A percentile compares a stretch with the other conserved stretches of the same genome.
phyloP scores from a whole-genome alignment of 64 coral and sea anemone genomes.

The Montipora capricornis region DNA sequence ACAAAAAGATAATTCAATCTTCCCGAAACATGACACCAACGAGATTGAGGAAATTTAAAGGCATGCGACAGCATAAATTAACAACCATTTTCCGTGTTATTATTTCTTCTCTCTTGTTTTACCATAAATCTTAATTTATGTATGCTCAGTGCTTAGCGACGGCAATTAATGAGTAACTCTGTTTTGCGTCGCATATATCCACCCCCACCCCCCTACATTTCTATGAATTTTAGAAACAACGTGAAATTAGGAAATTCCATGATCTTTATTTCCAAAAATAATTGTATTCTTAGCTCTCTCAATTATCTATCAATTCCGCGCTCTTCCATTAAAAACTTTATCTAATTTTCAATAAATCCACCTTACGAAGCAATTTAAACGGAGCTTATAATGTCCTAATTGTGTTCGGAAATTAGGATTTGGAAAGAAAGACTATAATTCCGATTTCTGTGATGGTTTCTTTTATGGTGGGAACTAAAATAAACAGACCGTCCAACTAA shows the following conservation, averaged over 20 bases:
- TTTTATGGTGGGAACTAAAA: background rate
- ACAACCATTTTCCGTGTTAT: background rate
- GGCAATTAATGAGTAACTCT: background rate
- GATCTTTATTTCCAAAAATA: background rate
- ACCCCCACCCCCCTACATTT: background rate
- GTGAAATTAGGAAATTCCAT: background rate
- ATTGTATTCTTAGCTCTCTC: background rate
- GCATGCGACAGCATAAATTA: background rate
- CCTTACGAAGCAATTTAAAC: conserved; percentile 70
- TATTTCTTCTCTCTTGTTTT: background rate
- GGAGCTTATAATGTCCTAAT: conserved; percentile 88
- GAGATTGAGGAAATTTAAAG: conserved; percentile 6
- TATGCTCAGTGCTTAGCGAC: conserved; percentile 1
- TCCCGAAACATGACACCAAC: background rate
- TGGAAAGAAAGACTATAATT: conserved; percentile 28
- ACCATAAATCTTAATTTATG: background rate
- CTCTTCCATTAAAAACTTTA: conserved; percentile 56
- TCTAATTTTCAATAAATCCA: conserved; percentile 71
- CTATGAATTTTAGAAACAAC: background rate
- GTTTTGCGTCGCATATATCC: background rate
- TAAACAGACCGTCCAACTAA: background rate
- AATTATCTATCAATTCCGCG: conserved; percentile 32
- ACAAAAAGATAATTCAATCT: background rate
- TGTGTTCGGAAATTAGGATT: conserved; percentile 86
- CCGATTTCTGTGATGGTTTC: background rate